Evolutionary conservation across 2,888 invertebrate genomes (phyloP), one percentile per base, ranked within the genome.

Genomic region (Acrobasis consociella): DNA sequence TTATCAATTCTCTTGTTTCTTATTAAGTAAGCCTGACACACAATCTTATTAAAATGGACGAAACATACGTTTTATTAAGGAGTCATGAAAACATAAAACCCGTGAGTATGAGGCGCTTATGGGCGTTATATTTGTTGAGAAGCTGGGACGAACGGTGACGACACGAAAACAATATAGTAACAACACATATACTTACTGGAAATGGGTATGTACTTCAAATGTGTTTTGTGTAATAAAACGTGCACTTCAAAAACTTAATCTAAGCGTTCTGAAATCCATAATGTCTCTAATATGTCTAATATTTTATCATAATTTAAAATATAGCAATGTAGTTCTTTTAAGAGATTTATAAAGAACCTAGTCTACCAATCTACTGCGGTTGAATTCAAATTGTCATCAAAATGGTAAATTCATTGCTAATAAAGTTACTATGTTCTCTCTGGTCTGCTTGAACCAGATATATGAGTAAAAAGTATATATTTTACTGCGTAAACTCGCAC

Each of bases 151-250:
- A 42, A 58, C 17, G 15, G 42, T 42, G 42, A 22, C 16, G 17
- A 9, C 17, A 58, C 22, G 31, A 58, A 58, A 52, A 52, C 2
- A 46, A 58, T n/a, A 8, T 10, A 39, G 42, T 56, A 58, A 58
- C 2, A 56, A 13, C 13, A 58, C 3, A 22, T 22, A 22, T 58
- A 58, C 58, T 58, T 52, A 58, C 58, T 58, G 58, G 58, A 7
- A 31, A 5, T 22, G n/a, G 2, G 9, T n/a, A n/a, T n/a, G n/a
- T 11, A 31, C 31, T 13, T 31, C 46, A 13, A 9, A 9, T 9
- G 15, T 42, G 58, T 58, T 7, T 17, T 15, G 52, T 31, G 55
- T 46, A 46, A n/a, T n/a, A 13, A 46, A 46, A 46, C 42, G 46
- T 42, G 58, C 39, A 58, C 58, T 46, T 16, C 17, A 58, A 46